Conservation (phyloP, 1,140 invertebrate species). For the Polypedilum vanderplanki region DNA sequence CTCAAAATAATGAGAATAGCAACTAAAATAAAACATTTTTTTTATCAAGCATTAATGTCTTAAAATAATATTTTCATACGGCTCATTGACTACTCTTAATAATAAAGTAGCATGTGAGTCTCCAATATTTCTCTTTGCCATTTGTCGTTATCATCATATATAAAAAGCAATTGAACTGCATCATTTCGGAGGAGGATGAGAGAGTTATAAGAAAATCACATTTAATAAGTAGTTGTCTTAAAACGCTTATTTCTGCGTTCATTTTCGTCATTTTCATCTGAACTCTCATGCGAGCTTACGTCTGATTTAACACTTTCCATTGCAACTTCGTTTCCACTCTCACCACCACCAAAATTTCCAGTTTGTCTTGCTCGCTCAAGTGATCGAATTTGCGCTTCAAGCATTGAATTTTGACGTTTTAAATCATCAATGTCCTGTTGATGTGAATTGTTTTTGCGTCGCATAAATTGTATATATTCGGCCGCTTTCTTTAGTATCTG, state of each 20-base stretch:
- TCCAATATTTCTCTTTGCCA: too few relatives aligned
- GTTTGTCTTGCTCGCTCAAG: slow-evolving; percentile 63
- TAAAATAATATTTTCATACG: too few relatives aligned
- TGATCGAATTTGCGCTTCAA: slow-evolving; percentile 81
- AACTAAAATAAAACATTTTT: too few relatives aligned
- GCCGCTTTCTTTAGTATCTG: slow-evolving; percentile 97
- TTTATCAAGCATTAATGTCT: too few relatives aligned
- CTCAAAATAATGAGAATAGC: too few relatives aligned
- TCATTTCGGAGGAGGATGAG: not conserved
- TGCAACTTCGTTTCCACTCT: slow-evolving; percentile 35
- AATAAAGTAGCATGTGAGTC: not conserved
- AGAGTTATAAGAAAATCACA: not conserved
- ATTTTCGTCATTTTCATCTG: not conserved
- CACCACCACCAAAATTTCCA: slow-evolving; percentile 54
- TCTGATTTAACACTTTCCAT: slow-evolving; percentile 1
- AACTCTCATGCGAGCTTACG: slow-evolving; percentile 1
- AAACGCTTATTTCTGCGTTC: slow-evolving; percentile 4
- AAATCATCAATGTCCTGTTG: slow-evolving; percentile 94
- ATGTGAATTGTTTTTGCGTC: slow-evolving; percentile 82
- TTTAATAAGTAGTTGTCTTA: not conserved
- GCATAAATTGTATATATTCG: slow-evolving; percentile 94
- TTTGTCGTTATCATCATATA: not conserved
- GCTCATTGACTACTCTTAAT: not conserved
- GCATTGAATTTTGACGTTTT: slow-evolving; percentile 77
- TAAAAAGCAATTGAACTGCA: slow-evolving; percentile 17